A percentile compares a stretch with the other conserved stretches of the same genome.
These are phyloP conservation scores for Antheraea assamensis DNA, from an alignment of 2,888 invertebrate species.

Conservation along the genomic window DNA sequence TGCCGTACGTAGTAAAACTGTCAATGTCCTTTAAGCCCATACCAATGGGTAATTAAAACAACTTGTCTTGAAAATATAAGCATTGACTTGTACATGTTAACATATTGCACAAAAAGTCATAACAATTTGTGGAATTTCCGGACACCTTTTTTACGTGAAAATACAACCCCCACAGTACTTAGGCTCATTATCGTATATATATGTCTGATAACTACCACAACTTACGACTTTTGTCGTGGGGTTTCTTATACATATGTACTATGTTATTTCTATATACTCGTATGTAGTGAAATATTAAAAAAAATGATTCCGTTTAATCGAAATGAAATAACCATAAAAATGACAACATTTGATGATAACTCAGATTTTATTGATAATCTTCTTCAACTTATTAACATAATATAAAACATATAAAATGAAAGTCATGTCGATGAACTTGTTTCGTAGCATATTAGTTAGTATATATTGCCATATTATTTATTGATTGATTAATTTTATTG, in stretches of 20 bases:
- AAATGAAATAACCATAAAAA: constrained; percentile 6
- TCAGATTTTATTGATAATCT: constrained; percentile 5
- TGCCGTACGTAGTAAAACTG: no score
- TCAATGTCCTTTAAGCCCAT: no score
- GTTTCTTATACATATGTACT: no score
- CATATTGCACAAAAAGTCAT: no score
- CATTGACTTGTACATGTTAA: no score
- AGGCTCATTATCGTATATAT: no score
- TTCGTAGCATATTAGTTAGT: not conserved
- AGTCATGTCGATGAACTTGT: constrained; percentile 6
- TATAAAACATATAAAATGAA: not conserved
- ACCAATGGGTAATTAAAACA: no score
- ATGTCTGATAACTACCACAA: not conserved
- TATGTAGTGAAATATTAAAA: not conserved
- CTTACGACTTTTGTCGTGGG: not conserved
- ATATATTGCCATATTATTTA: not conserved
- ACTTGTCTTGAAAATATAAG: no score
- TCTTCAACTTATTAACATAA: not conserved
- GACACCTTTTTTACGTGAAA: no score
- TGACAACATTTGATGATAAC: not conserved
- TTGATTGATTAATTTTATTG: not conserved
- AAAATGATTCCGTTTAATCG: not conserved
- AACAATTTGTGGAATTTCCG: no score
- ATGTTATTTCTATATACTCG: no score
- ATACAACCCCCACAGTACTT: no score